Conservation (phyloP, 1,140 invertebrate genomes). For the Drosophila cardini region DNA sequence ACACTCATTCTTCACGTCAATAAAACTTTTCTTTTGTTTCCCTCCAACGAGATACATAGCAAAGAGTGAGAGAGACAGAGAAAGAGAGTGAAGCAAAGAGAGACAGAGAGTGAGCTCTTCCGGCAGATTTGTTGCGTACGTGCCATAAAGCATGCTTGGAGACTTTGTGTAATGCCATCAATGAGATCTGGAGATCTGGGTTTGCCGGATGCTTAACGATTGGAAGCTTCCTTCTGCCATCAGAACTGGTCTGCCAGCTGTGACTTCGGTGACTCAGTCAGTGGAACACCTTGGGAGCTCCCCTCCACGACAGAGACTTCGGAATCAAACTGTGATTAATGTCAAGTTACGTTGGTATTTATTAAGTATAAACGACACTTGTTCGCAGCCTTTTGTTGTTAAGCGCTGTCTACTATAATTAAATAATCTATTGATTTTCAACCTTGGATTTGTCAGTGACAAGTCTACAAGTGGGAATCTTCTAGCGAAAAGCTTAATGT, state of each 20-base stretch:
- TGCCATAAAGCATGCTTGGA: constrained; percentile 49
- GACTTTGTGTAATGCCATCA: constrained; percentile 21
- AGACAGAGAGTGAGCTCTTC: constrained; percentile 4
- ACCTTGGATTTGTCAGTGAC: constrained; percentile 4
- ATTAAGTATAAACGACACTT: constrained; percentile 8
- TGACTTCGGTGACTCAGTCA: constrained; percentile 2
- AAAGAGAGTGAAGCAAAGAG: constrained; percentile 4
- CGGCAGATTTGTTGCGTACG: constrained; percentile 45
- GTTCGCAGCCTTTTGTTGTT: neutral
- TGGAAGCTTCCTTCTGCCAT: constrained; percentile 1
- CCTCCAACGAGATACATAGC: constrained; percentile 34
- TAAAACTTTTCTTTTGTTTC: constrained; percentile 15
- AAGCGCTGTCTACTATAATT: constrained; percentile 2
- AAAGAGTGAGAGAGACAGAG: constrained; percentile 28
- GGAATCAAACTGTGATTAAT: constrained; percentile 15
- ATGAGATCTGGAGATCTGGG: constrained; percentile 6
- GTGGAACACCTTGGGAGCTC: constrained; percentile 25
- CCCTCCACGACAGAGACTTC: neutral
- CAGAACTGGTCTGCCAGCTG: constrained; percentile 24
- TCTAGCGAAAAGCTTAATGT: neutral
- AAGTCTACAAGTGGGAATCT: constrained; percentile 11
- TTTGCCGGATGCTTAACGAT: constrained; percentile 12
- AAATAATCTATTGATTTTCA: constrained; percentile 14
- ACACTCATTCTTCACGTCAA: constrained; percentile 18
- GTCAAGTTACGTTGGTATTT: neutral